phyloP scores from a whole-genome alignment of 2,888 invertebrate genomes.

The Uloborus plumipes region DNA sequence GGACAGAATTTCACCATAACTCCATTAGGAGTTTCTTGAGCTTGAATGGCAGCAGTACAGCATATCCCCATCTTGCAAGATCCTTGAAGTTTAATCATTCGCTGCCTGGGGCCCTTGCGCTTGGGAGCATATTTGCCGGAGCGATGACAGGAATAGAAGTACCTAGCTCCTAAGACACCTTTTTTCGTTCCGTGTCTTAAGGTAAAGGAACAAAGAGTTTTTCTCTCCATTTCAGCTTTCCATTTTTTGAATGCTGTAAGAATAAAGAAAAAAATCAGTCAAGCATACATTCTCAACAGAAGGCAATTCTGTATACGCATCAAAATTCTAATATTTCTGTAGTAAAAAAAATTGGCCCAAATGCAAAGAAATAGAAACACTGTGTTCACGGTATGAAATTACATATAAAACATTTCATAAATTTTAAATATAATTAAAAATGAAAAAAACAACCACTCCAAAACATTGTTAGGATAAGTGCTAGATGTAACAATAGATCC shows the following conservation, averaged over 20 bases:
- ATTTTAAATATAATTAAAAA: too few species aligned
- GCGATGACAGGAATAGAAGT: conserved; percentile 38
- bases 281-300: too few species aligned
- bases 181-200: conserved; percentile 27
- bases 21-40: conserved; percentile 9
- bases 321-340: too few species aligned
- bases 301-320: too few species aligned
- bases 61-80: conserved; percentile 34
- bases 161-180: conserved; percentile 8
- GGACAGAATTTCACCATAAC: conserved; percentile 29
- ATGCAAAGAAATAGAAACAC: too few species aligned
- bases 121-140: conserved; percentile 35
- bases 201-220: conserved; percentile 6
- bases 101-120: background rate
- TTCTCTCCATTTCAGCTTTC: conserved; percentile 43
- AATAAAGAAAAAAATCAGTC: background rate
- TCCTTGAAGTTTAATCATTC: conserved; percentile 19
- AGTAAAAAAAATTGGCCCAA: too few species aligned
- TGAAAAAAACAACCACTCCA: too few species aligned
- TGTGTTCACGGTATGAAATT: too few species aligned
- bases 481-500: too few species aligned
- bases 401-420: too few species aligned
- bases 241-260: conserved; percentile 41
- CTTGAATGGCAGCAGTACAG: conserved; percentile 39
- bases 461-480: too few species aligned